Conservation (phyloP, 1,140 invertebrate genomes). For the Macrotrachela quadricornifera region DNA sequence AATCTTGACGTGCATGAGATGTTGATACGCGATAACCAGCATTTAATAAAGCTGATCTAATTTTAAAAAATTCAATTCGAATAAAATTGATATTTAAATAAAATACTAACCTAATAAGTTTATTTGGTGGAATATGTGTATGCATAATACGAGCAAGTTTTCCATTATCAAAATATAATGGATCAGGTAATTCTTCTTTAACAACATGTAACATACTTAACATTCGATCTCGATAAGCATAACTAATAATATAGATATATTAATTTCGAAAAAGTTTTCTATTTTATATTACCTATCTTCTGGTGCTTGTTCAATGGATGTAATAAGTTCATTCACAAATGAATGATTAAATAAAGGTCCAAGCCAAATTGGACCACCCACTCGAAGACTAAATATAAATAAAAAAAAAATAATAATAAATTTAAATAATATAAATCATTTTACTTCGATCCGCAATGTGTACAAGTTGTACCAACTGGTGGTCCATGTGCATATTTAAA, state of each 20-base stretch:
- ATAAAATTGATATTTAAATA: constrained; percentile 28
- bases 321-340: constrained; percentile 45
- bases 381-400: constrained; percentile 14
- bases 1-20: constrained; percentile 64
- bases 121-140: constrained; percentile 31
- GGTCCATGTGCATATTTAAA: constrained; percentile 46
- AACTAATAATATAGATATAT: constrained; percentile 6
- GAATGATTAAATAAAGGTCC: constrained; percentile 52
- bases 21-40: constrained; percentile 73
- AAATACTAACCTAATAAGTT: constrained; percentile 22
- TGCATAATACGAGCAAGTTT: constrained; percentile 43
- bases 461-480: constrained; percentile 42
- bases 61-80: constrained; percentile 23
- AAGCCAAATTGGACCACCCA: constrained; percentile 83
- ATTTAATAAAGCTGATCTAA: constrained; percentile 73
- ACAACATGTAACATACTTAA: constrained; percentile 35
- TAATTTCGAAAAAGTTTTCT: constrained; percentile 11
- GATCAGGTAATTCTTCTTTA: constrained; percentile 48
- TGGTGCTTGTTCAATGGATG: constrained; percentile 17
- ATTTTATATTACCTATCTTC: constrained; percentile 27
- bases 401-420: neutral
- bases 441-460: constrained; percentile 49
- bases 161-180: constrained; percentile 61
- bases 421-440: constrained; percentile 31
- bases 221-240: constrained; percentile 48